phyloP scores from a whole-genome alignment of 2,113 vertebrate species.

The Myotis yumanensis region DNA sequence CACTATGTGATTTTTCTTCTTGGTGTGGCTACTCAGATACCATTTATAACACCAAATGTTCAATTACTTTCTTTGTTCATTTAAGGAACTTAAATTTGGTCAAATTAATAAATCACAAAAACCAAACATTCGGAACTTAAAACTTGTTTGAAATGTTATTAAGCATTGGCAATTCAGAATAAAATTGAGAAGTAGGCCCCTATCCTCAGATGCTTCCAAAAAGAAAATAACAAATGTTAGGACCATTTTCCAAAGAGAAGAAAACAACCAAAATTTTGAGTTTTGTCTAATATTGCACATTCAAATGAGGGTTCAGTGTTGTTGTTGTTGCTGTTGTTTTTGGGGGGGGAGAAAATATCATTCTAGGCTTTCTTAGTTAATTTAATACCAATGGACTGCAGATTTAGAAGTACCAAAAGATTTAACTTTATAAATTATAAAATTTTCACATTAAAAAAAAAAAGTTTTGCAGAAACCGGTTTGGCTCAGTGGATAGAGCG shows the following conservation, averaged over 20 bases:
- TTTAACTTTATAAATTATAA: constrained; percentile 10
- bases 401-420: background rate
- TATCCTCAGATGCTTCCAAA: background rate
- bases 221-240: background rate
- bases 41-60: constrained; percentile 14
- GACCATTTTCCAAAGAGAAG: background rate
- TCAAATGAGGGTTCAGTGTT: background rate
- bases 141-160: background rate
- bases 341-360: background rate
- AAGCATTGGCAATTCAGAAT: background rate
- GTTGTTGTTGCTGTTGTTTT: no score
- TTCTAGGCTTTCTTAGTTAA: background rate
- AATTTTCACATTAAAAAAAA: background rate
- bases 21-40: background rate
- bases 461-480: no score
- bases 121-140: background rate
- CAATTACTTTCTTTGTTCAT: background rate
- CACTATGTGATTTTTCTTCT: background rate
- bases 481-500: no score
- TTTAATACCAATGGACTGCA: background rate
- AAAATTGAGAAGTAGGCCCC: background rate
- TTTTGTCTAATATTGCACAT: background rate
- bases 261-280: background rate
- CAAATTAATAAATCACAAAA: background rate
- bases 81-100: constrained; percentile 3